Base-by-base conservation (phyloP, 2,888 invertebrate genomes). In the Caenorhabditis zanzibari region DNA sequence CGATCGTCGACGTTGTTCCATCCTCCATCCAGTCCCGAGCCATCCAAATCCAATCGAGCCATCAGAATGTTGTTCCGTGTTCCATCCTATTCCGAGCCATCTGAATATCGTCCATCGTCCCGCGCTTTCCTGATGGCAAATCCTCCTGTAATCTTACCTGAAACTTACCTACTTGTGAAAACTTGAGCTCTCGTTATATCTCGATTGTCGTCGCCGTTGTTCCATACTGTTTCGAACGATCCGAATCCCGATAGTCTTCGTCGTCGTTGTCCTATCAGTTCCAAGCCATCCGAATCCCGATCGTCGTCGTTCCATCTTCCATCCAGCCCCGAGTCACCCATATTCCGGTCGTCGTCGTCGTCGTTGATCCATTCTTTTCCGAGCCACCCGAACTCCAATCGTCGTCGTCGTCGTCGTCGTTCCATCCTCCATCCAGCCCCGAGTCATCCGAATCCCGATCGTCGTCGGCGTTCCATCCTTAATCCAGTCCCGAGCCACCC, bases 11-110 rank as follows among this genome's bases (percentile, higher is more conserved):
- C 41, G 58, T 54, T n/a, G 44, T 47, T 41, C n/a, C 3, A 6
- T 22, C 61, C 47, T 26, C 47, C 64, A 64, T 38, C 44, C 64
- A 24, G 47, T 64, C 64, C 64, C 41, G 41, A 32, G 38, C 38
- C 38, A 38, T 38, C 38, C 38, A 26, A 28, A 28, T 49, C 16
- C n/a, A n/a, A n/a, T 56, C 24, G n/a, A 56, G 54, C n/a, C 24
- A 35, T 58, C 41, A n/a, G n/a, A n/a, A n/a, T n/a, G 58, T 54
- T n/a, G 44, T 47, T 32, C 32, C 32, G 32, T 32, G 5, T 32
- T 32, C 32, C 32, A 32, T 7, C 32, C 32, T 4, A 32, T 6
- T 7, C 32, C 32, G 32, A 32, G 32, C 32, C 32, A 32, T 32
- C 32, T 7, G 7, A 32, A 38, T 38, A 10, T 38, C 38, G 32